These are phyloP conservation scores for Ericerus pela DNA, from an alignment of 1,140 invertebrate genomes.

Conservation along the genomic window DNA sequence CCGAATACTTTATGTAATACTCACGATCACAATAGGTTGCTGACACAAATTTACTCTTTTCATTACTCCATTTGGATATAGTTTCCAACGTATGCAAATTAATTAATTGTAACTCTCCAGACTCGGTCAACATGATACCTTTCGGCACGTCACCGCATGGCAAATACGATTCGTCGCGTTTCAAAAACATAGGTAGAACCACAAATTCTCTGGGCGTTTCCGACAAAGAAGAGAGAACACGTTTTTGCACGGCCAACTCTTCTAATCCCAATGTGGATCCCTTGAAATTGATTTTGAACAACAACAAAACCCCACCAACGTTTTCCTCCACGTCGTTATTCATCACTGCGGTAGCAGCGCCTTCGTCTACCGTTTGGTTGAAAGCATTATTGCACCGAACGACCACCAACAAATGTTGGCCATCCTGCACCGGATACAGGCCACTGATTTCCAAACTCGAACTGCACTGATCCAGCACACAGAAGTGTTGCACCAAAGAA, in stretches of 20 bases:
- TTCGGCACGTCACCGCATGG: constrained; percentile 17
- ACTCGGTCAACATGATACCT: constrained; percentile 44
- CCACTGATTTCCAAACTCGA: constrained; percentile 38
- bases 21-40: constrained; percentile 58
- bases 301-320: constrained; percentile 14
- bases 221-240: constrained; percentile 41
- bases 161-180: constrained; percentile 28
- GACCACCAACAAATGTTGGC: constrained; percentile 45
- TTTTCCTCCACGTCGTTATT: not conserved
- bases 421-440: constrained; percentile 45
- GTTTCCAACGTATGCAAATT: constrained; percentile 46
- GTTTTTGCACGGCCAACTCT: constrained; percentile 42
- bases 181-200: constrained; percentile 40
- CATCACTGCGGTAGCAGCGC: not conserved
- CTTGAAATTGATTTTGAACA: constrained; percentile 16
- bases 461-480: constrained; percentile 26
- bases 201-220: constrained; percentile 46
- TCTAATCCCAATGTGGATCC: constrained; percentile 36
- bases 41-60: constrained; percentile 52
- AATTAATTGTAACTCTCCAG: constrained; percentile 51
- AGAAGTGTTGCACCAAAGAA: not conserved
- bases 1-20: constrained; percentile 26
- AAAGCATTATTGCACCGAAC: constrained; percentile 34
- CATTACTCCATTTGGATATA: constrained; percentile 41
- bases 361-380: no score